Conservation (phyloP, 2,113 vertebrate species). For the Aleadryas rufinucha region DNA sequence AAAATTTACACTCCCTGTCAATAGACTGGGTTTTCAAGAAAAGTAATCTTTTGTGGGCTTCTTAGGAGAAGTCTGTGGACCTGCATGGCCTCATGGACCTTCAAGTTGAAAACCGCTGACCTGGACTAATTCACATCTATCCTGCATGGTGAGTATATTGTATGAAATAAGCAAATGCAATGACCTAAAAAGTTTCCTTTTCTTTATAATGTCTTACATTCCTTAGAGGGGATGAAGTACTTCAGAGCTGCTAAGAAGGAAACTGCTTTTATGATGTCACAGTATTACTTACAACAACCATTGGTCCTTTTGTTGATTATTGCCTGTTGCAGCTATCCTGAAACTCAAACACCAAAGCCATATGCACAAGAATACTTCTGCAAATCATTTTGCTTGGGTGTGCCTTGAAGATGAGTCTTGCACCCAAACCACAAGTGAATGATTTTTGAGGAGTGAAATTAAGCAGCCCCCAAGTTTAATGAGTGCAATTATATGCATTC, state of each 20-base stretch:
- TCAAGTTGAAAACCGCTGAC: constrained; percentile 24
- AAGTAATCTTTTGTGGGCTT: not conserved
- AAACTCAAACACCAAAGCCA: not conserved
- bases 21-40: not conserved
- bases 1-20: not conserved
- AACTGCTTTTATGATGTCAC: not conserved
- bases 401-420: not conserved
- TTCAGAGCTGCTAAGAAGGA: constrained; percentile 14
- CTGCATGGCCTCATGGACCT: not conserved
- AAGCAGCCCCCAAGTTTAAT: not conserved
- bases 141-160: constrained; percentile 37
- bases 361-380: not conserved
- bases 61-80: not conserved
- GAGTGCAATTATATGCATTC: not conserved
- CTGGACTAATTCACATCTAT: constrained; percentile 43
- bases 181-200: constrained; percentile 23
- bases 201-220: not conserved
- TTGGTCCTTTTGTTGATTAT: not conserved
- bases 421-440: not conserved
- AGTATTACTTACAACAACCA: not conserved
- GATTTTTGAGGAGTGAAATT: not conserved
- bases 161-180: not conserved
- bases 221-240: not conserved
- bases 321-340: not conserved
- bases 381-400: not conserved